A percentile compares a stretch with the other conserved stretches of the same genome.
These are phyloP conservation scores for Nemopilema nomurai DNA, from an alignment of 30 jellyfish, hydroid and myxozoan genomes.

Conservation along the genomic window DNA sequence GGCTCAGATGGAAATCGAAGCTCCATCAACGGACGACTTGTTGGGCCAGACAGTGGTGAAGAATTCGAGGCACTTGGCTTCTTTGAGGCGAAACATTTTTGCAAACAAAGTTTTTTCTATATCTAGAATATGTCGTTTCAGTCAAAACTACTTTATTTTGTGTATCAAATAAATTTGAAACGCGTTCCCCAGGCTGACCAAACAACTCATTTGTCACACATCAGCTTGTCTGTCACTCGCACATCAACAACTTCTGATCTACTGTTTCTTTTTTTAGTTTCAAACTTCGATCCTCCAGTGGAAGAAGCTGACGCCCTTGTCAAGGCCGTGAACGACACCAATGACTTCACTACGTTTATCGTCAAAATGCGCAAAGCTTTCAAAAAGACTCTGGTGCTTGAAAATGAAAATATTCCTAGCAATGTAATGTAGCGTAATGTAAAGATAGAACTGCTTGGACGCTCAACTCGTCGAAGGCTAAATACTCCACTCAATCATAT, in stretches of 20 bases:
- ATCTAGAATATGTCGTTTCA: neutral
- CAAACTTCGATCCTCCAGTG: constrained; percentile 50
- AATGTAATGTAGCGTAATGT: neutral
- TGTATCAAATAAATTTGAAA: too few species aligned
- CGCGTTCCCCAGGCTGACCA: neutral
- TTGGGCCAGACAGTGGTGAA: too few species aligned
- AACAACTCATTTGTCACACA: neutral
- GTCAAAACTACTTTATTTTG: too few species aligned
- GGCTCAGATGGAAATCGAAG: too few species aligned
- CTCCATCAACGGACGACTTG: too few species aligned
- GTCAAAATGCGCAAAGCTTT: constrained; percentile 60
- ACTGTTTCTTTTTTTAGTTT: constrained; percentile 17
- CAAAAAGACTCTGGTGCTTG: constrained; percentile 3
- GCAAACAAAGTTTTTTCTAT: too few species aligned
- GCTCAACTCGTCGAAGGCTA: neutral
- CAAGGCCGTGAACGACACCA: constrained; percentile 45
- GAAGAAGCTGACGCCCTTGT: constrained; percentile 15
- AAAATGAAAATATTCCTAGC: constrained; percentile 18
- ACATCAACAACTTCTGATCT: neutral
- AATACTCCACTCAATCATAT: neutral
- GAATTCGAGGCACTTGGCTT: too few species aligned
- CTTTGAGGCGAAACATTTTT: too few species aligned
- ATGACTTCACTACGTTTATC: constrained; percentile 47
- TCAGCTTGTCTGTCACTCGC: neutral
- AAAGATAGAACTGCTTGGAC: neutral